Percentiles rank a stretch among this genome's conserved stretches.
phyloP scores from a whole-genome alignment of 2,888 invertebrate species.

The Willowsia nigromaculata region DNA sequence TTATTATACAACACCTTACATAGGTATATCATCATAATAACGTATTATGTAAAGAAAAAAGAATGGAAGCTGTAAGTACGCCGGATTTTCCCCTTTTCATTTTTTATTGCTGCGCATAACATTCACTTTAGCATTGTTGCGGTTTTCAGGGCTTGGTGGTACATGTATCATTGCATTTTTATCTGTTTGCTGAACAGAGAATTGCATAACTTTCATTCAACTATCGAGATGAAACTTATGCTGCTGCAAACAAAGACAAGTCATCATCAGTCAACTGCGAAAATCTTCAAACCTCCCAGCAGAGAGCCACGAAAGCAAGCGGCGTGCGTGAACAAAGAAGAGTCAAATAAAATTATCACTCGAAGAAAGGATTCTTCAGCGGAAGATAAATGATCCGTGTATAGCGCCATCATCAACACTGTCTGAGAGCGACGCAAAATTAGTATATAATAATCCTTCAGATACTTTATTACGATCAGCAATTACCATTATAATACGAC shows the following conservation, averaged over 20 bases:
- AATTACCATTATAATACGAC: no score
- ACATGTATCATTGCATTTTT: neutral
- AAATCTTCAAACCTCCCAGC: slow-evolving; percentile 44
- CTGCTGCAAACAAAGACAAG: slow-evolving; percentile 22
- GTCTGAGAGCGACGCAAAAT: neutral
- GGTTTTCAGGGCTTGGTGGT: slow-evolving; percentile 43
- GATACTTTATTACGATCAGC: neutral
- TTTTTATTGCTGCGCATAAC: slow-evolving; percentile 22
- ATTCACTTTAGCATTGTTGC: slow-evolving; percentile 21
- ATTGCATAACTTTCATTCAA: slow-evolving; percentile 40
- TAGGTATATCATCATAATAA: neutral
- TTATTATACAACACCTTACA: neutral
- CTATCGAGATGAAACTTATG: neutral
- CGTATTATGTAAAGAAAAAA: slow-evolving; percentile 5
- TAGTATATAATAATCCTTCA: neutral
- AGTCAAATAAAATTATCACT: slow-evolving; percentile 9
- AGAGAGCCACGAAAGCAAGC: slow-evolving; percentile 25
- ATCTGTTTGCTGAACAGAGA: neutral
- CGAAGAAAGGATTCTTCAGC: neutral
- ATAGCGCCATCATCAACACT: neutral
- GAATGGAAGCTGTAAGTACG: slow-evolving; percentile 33
- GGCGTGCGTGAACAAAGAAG: neutral
- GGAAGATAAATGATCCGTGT: slow-evolving; percentile 8
- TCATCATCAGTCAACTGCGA: slow-evolving; percentile 59
- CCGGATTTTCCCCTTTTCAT: slow-evolving; percentile 58